phyloP scores from a whole-genome alignment of 2,888 invertebrate species.

The Drosophila incognita region DNA sequence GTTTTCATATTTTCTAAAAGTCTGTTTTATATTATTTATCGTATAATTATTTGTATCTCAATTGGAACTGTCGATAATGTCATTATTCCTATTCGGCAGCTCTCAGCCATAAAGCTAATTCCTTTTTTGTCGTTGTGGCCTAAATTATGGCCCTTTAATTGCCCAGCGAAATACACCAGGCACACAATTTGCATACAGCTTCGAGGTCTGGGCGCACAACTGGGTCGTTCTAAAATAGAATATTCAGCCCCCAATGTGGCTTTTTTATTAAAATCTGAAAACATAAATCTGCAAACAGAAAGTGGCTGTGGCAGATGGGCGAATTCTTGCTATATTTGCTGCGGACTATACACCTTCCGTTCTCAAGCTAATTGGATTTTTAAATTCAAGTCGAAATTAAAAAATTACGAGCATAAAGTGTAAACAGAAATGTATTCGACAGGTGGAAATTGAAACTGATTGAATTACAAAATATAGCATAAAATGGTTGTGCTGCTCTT shows the following conservation, averaged over 20 bases:
- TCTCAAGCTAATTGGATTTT: slow-evolving; percentile 71
- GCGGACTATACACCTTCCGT: slow-evolving; percentile 4
- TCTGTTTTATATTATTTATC: neutral
- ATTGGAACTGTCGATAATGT: slow-evolving; percentile 3
- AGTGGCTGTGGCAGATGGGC: slow-evolving; percentile 26
- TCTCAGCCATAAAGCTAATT: slow-evolving; percentile 26
- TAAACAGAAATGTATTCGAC: slow-evolving; percentile 76
- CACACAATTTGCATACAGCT: slow-evolving; percentile 51
- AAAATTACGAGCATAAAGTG: slow-evolving; percentile 77
- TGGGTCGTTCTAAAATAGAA: slow-evolving; percentile 4
- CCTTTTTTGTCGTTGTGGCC: slow-evolving; percentile 9
- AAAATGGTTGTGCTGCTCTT: slow-evolving; percentile 58
- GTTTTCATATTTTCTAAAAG: neutral
- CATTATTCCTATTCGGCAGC: neutral
- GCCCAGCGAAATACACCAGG: slow-evolving; percentile 28
- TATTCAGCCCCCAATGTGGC: slow-evolving; percentile 60
- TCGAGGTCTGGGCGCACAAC: neutral
- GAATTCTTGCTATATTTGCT: slow-evolving; percentile 20
- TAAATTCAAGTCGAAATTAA: slow-evolving; percentile 74
- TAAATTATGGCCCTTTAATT: slow-evolving; percentile 70
- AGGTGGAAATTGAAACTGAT: slow-evolving; percentile 79
- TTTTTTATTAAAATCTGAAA: slow-evolving; percentile 74
- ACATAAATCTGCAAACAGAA: slow-evolving; percentile 73
- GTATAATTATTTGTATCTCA: neutral
- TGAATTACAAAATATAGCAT: slow-evolving; percentile 76